phyloP scores from a whole-genome alignment of 2,113 vertebrate species.

The Channa argus region DNA sequence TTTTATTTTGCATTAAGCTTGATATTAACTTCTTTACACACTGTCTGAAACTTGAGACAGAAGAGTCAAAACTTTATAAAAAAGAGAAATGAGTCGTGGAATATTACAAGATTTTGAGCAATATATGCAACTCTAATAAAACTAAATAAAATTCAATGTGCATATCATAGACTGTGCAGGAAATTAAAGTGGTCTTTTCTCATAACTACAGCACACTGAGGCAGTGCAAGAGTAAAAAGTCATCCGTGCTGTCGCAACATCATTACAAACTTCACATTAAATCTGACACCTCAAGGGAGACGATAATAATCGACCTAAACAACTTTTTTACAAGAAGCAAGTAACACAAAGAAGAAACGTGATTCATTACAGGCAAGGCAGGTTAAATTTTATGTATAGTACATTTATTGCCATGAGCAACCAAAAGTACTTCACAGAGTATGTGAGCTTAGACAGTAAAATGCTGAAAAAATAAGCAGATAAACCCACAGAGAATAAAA shows the following conservation, averaged over 20 bases:
- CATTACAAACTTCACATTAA: background rate
- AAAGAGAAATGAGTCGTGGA: slow-evolving; percentile 42
- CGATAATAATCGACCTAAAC: background rate
- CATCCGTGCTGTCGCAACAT: background rate
- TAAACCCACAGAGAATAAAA: no score
- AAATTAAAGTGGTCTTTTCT: slow-evolving; percentile 55
- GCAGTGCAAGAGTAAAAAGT: slow-evolving; percentile 34
- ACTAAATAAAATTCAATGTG: slow-evolving; percentile 32
- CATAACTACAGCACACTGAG: slow-evolving; percentile 39
- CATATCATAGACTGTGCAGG: slow-evolving; percentile 40
- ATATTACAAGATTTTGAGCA: slow-evolving; percentile 23
- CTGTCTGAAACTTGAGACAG: slow-evolving; percentile 40
- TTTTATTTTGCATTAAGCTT: slow-evolving; percentile 58
- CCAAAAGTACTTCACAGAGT: no score
- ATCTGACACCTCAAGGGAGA: slow-evolving; percentile 1
- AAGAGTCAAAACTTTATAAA: slow-evolving; percentile 55
- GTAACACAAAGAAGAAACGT: background rate
- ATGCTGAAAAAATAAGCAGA: no score
- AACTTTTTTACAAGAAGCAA: background rate
- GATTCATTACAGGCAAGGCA: no score
- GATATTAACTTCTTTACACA: slow-evolving; percentile 61
- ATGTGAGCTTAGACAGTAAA: no score
- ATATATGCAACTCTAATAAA: slow-evolving; percentile 47
- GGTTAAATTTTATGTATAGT: no score
- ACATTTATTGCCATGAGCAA: no score